Evolutionary conservation across 2,113 vertebrate genomes (phyloP).

Genomic region (Xyrauchen texanus): DNA sequence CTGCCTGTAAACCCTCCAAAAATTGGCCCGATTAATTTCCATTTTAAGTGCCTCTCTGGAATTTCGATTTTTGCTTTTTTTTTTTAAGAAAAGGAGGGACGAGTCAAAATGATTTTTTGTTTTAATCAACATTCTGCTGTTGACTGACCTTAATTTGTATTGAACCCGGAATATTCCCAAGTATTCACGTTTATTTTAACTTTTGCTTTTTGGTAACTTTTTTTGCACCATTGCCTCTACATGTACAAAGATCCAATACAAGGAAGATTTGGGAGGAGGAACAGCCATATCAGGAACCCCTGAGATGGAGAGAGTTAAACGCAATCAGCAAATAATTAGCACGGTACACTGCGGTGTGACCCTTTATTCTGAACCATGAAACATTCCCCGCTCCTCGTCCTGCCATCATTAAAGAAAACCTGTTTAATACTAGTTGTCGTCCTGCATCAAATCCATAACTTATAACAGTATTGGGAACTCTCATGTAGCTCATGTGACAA

Average conservation of each 20-base stretch:
- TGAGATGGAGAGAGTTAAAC: slow-evolving; percentile 96
- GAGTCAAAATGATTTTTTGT: no score
- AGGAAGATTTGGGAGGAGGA: slow-evolving; percentile 89
- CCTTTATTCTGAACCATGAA: slow-evolving; percentile 8
- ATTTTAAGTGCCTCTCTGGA: no score
- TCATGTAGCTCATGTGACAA: slow-evolving; percentile 25
- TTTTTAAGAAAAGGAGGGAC: no score
- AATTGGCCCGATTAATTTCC: no score
- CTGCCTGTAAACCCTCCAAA: no score
- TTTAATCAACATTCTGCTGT: no score
- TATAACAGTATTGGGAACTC: slow-evolving; percentile 33
- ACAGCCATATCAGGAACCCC: slow-evolving; percentile 92
- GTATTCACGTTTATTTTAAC: neutral
- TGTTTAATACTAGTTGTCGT: slow-evolving; percentile 24
- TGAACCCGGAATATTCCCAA: no score
- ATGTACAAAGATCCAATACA: slow-evolving; percentile 88
- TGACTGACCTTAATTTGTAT: no score
- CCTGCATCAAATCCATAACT: slow-evolving; percentile 10
- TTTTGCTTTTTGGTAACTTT: neutral
- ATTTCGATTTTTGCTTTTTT: no score
- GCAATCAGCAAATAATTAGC: slow-evolving; percentile 92
- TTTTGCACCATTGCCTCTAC: slow-evolving; percentile 51
- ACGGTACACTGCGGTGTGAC: slow-evolving; percentile 80
- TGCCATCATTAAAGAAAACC: slow-evolving; percentile 18
- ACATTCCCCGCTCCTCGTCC: slow-evolving; percentile 5